These are phyloP conservation scores for Leucophenga montana DNA, from an alignment of 2,888 invertebrate genomes.

Conservation along the genomic window DNA sequence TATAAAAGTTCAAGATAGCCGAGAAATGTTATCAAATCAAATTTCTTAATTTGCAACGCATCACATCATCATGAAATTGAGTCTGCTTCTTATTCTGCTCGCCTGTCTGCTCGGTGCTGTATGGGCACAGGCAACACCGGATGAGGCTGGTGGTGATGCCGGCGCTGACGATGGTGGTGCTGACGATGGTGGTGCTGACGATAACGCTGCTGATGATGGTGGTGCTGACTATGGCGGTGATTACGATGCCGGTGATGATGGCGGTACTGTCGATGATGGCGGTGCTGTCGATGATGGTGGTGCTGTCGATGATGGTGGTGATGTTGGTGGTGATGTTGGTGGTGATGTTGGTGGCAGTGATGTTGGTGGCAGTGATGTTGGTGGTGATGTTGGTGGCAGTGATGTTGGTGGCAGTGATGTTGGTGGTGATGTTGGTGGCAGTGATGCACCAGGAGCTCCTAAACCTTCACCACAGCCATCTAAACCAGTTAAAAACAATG, in stretches of 20 bases:
- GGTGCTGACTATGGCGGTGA: no score
- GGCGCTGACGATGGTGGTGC: conserved; percentile 1
- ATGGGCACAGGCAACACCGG: conserved; percentile 39
- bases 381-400: not conserved
- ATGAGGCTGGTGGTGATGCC: conserved; percentile 21
- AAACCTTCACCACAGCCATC: not conserved
- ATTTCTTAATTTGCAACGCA: conserved; percentile 22
- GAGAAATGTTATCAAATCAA: no score
- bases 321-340: conserved; percentile 4
- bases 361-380: no score
- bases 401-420: not conserved
- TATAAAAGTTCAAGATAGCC: no score
- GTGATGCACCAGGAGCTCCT: not conserved
- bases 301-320: conserved; percentile 7
- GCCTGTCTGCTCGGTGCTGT: conserved; percentile 40
- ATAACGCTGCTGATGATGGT: no score
- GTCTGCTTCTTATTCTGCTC: not conserved
- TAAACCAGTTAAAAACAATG: not conserved
- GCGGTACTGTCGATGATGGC: not conserved
- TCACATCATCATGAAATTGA: no score
- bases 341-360: not conserved
- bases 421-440: not conserved
- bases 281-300: not conserved
- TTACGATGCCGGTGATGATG: no score
- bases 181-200: conserved; percentile 12